Evolutionary conservation across 2,797 vertebrate species (phyloP).

Genomic region (Poeciliopsis gracilis): DNA sequence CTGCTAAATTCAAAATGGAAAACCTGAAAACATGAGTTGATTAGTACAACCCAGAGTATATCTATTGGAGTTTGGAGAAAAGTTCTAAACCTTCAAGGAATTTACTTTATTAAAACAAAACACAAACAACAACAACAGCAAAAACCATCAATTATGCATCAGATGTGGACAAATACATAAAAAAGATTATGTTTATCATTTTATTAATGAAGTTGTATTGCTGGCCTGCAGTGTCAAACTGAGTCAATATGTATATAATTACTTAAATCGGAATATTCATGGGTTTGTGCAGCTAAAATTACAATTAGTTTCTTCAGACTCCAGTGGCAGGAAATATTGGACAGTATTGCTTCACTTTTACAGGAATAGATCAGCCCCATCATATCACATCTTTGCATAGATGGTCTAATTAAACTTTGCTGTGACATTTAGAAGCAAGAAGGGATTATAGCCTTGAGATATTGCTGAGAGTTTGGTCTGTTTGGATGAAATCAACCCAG

Average conservation of each 20-base stretch:
- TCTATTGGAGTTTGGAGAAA: not conserved
- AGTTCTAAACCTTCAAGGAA: not conserved
- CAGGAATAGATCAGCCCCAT: not conserved
- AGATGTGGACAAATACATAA: not conserved
- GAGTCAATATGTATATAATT: not conserved
- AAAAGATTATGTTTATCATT: not conserved
- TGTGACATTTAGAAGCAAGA: not conserved
- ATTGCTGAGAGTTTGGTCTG: slow-evolving; percentile 1
- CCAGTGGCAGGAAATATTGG: not conserved
- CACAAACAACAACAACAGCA: too few species aligned
- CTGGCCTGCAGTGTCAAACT: not conserved
- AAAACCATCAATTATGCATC: not conserved
- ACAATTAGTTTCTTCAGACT: not conserved
- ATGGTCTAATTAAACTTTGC: not conserved
- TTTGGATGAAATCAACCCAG: not conserved
- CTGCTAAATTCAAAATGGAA: not conserved
- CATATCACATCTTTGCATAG: not conserved
- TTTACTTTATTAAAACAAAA: not conserved
- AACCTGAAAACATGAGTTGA: not conserved
- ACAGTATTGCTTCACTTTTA: not conserved
- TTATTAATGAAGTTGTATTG: not conserved
- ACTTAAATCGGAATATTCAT: not conserved
- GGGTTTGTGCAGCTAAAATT: not conserved
- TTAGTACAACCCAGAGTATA: not conserved
- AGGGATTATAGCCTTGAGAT: slow-evolving; percentile 1